Evolutionary conservation across 1,140 invertebrate species (phyloP).

Genomic region (Neotoxoptera formosana): DNA sequence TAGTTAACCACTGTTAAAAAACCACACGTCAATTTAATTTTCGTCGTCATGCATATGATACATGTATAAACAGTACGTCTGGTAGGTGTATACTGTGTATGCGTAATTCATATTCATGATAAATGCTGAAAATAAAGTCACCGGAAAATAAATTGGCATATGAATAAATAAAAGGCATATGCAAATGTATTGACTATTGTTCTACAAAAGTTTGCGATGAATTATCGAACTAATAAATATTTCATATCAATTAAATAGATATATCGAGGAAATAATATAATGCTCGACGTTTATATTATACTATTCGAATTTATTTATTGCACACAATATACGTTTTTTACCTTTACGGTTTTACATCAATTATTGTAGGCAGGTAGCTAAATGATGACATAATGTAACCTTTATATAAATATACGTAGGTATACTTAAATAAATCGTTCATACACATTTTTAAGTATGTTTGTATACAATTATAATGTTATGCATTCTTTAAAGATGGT

Average conservation of each 20-base stretch:
- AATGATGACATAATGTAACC: neutral
- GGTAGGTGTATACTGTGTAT: too few species aligned
- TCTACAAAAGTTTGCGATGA: neutral
- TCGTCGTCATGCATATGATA: neutral
- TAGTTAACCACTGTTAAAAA: too few species aligned
- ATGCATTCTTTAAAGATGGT: too few species aligned
- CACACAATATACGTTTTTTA: neutral
- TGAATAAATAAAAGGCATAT: too few species aligned
- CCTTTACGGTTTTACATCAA: neutral
- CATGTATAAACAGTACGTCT: too few species aligned
- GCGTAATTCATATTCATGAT: neutral
- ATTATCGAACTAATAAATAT: neutral
- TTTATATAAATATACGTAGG: too few species aligned
- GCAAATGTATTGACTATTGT: neutral
- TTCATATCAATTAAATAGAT: neutral
- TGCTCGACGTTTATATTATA: neutral
- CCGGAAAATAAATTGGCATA: neutral
- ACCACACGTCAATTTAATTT: neutral
- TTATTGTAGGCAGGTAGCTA: neutral
- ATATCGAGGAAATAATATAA: neutral
- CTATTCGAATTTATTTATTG: neutral
- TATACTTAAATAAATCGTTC: too few species aligned
- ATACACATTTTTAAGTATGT: too few species aligned
- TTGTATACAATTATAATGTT: too few species aligned
- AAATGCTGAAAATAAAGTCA: neutral